Base-by-base conservation (phyloP, 2,113 vertebrate species). In the Elephantulus edwardii region DNA sequence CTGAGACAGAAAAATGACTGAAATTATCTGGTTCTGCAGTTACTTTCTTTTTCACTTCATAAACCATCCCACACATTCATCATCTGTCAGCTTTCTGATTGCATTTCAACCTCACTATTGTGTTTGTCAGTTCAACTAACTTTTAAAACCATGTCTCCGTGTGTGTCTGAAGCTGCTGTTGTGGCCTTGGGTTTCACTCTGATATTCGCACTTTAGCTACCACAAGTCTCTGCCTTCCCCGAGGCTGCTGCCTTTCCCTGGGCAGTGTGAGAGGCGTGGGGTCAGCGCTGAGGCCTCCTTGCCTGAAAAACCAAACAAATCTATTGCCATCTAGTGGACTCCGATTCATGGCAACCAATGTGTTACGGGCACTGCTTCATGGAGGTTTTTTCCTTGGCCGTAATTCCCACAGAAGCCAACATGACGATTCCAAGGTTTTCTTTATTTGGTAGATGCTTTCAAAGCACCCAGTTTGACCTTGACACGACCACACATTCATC, bases 1-100 rank as follows among this genome's bases (percentile, higher is more conserved):
- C 92, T 94, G 91, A 89, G 93, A 90, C 95, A 96, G 96, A 96
- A 95, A 96, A 96, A 96, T 0, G 75, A 95, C 0, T 19, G 86
- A 82, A 93, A 96, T 96, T 93, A 96, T 92, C 87, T 88, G 93
- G 91, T 91, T 75, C 93, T 0, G 16, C 30, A 93, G 71, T 89
- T 93, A 22, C 72, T 96, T 96, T 95, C 92, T 78, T 93, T 80
- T 28, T 35, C 66, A 46, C 74, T n/a, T 82, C 89, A 88, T 94
- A 92, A 95, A 95, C 85, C 44, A 71, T 72, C 64, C 70, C 85
- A n/a, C 71, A 56, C 79, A 83, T 91, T 79, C 74, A 95, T 85
- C 84, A 86, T 30, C 30, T 7, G 3, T 76, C 33, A 50, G 0
- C 70, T 91, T 84, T 86, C 56, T 87, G 86, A 90, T 76, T 83